These are phyloP conservation scores for Passerculus sandwichensis DNA, from an alignment of 2,797 vertebrate species.

Conservation along the genomic window DNA sequence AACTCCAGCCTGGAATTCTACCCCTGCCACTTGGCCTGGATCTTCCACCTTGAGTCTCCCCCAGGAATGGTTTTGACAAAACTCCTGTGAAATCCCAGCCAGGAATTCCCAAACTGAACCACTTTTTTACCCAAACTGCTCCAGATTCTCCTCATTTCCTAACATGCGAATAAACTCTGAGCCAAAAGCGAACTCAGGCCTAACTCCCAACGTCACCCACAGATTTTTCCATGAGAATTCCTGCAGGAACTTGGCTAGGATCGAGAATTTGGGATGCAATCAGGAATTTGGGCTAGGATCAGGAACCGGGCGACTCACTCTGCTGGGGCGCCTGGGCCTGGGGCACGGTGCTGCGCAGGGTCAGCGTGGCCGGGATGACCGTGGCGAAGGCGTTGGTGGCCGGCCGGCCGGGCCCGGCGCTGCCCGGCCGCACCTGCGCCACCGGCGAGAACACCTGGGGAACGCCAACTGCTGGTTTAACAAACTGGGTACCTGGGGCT, in stretches of 20 bases:
- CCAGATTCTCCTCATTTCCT: not conserved
- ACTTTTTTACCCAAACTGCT: not conserved
- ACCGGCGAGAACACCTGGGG: slow-evolving; percentile 86
- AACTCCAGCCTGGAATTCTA: not conserved
- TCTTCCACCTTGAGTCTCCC: not conserved
- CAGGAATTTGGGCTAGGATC: too few relatives aligned
- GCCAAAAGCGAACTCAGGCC: not conserved
- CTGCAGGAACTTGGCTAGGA: not conserved
- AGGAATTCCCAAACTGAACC: not conserved
- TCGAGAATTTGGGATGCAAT: too few relatives aligned
- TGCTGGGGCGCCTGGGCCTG: slow-evolving; percentile 48
- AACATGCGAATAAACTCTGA: not conserved
- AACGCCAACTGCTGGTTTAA: slow-evolving; percentile 74
- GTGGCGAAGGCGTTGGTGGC: slow-evolving; percentile 83
- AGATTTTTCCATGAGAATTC: not conserved
- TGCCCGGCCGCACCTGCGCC: slow-evolving; percentile 79
- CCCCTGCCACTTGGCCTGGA: not conserved
- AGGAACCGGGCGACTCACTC: slow-evolving; percentile 61
- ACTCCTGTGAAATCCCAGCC: not conserved
- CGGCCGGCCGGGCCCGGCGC: slow-evolving; percentile 72
- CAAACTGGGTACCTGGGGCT: not conserved
- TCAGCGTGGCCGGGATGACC: slow-evolving; percentile 89
- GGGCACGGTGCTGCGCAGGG: slow-evolving; percentile 83
- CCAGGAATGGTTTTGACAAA: not conserved
- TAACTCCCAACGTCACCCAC: fast-evolving